Conservation (phyloP, 2,797 vertebrate genomes). For the Sebastes baramenuke region DNA sequence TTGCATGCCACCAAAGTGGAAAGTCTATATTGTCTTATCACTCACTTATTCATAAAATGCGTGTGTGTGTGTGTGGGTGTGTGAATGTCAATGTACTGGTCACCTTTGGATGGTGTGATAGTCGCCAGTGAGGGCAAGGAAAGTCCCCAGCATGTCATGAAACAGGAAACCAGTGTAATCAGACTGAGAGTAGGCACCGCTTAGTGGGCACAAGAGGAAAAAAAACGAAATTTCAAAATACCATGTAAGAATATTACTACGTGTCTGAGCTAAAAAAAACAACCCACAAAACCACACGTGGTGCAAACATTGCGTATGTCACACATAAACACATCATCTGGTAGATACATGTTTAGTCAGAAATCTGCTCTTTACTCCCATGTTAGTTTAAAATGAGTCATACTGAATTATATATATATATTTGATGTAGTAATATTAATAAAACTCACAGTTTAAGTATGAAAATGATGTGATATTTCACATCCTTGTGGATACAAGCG, state of each 20-base stretch:
- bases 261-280: background rate
- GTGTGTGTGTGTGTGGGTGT: background rate
- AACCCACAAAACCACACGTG: slow-evolving; percentile 27
- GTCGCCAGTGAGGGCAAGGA: slow-evolving; percentile 43
- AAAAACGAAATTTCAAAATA: slow-evolving; percentile 34
- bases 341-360: slow-evolving; percentile 16
- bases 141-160: slow-evolving; percentile 56
- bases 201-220: slow-evolving; percentile 16
- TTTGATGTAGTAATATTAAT: background rate
- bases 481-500: background rate
- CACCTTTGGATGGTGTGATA: background rate
- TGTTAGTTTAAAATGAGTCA: background rate
- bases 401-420: background rate
- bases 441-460: too few relatives aligned
- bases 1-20: background rate
- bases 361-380: background rate
- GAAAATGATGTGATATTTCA: background rate
- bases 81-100: background rate
- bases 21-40: background rate
- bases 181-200: background rate
- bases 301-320: slow-evolving; percentile 10
- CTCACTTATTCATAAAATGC: background rate
- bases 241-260: background rate
- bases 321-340: slow-evolving; percentile 22
- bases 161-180: slow-evolving; percentile 55